phyloP scores from a whole-genome alignment of 53 echinoderm and acorn worm species.

The Patiria pectinifera region DNA sequence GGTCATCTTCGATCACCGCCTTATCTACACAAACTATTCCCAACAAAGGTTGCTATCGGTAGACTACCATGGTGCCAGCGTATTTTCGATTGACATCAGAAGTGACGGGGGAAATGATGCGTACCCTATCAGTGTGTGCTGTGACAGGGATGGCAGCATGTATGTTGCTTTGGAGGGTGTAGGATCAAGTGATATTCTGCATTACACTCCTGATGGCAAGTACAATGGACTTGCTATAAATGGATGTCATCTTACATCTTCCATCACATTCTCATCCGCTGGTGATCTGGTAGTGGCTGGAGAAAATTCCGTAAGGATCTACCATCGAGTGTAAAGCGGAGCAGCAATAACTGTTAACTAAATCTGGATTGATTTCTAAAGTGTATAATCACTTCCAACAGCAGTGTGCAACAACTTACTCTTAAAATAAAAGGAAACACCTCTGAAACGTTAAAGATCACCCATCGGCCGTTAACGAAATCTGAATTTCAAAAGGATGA shows the following conservation, averaged over 20 bases:
- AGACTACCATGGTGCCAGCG: no score
- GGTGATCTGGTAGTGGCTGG: constrained; percentile 33
- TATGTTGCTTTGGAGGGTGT: not conserved
- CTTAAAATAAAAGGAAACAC: no score
- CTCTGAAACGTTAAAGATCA: no score
- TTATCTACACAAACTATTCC: no score
- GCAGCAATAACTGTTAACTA: no score
- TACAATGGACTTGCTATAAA: not conserved
- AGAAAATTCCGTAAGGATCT: not conserved
- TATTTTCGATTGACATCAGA: not conserved
- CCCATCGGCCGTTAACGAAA: no score
- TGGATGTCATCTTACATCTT: not conserved
- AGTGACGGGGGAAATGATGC: not conserved
- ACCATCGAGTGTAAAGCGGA: constrained; percentile 2
- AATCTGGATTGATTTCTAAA: no score
- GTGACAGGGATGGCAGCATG: constrained; percentile 11
- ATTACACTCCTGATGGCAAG: constrained; percentile 2
- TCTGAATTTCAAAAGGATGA: no score
- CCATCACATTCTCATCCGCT: constrained; percentile 1
- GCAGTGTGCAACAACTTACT: no score
- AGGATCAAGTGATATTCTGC: not conserved
- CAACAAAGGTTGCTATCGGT: not conserved
- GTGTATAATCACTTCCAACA: no score
- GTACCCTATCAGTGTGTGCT: not conserved
- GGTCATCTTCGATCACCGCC: no score